These are phyloP conservation scores for Myocastor coypus DNA, from an alignment of 2,113 vertebrate species.

Conservation along the genomic window DNA sequence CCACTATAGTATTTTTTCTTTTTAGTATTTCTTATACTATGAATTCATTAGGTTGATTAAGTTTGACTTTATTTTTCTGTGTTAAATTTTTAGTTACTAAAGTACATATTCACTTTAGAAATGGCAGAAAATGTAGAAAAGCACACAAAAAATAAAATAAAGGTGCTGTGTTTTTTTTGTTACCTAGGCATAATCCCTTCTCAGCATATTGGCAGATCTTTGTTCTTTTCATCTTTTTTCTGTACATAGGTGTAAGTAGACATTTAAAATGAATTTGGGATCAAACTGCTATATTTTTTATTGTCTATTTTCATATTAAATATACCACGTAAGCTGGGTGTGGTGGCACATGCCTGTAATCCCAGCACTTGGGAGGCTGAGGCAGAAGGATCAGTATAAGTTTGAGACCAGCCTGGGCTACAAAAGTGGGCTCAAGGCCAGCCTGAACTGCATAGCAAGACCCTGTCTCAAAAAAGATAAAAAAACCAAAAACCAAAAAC, in stretches of 20 bases:
- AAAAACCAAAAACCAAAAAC: no score
- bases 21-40: slow-evolving; percentile 3
- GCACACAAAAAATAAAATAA: slow-evolving; percentile 25
- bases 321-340: no score
- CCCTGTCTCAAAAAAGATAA: no score
- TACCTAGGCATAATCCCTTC: background rate
- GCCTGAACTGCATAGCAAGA: no score
- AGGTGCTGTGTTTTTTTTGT: slow-evolving; percentile 40
- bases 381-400: no score
- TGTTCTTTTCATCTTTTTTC: slow-evolving; percentile 27
- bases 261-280: slow-evolving; percentile 59
- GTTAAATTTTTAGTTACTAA: slow-evolving; percentile 39
- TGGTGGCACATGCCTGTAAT: no score
- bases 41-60: slow-evolving; percentile 51
- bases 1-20: background rate
- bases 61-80: slow-evolving; percentile 24
- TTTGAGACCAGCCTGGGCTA: no score
- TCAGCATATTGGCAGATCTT: slow-evolving; percentile 42
- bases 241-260: background rate
- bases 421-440: no score
- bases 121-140: slow-evolving; percentile 57
- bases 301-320: slow-evolving; percentile 50
- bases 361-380: no score
- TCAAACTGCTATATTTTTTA: slow-evolving; percentile 4
- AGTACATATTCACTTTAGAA: slow-evolving; percentile 35